These are phyloP conservation scores for Lycophotia porphyrea DNA, from an alignment of 2,888 invertebrate species.

Conservation along the genomic window DNA sequence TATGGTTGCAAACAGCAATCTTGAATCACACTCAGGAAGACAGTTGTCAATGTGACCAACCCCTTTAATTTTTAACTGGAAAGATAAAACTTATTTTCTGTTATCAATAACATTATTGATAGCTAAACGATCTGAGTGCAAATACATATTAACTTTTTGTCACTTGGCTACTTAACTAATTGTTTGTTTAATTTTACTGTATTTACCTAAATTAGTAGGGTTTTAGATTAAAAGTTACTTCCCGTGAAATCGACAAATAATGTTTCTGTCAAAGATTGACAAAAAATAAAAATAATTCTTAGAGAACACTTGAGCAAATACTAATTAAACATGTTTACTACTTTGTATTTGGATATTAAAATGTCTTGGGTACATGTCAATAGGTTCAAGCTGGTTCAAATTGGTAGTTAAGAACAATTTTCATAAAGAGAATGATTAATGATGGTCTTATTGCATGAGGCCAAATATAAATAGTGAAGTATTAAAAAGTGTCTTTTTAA, in stretches of 20 bases:
- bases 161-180: not conserved
- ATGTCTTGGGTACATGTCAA: not conserved
- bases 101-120: conserved; percentile 5
- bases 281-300: not conserved
- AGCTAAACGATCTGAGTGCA: no score
- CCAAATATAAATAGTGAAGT: no score
- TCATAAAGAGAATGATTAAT: no score
- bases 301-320: conserved; percentile 13
- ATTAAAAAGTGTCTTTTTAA: no score
- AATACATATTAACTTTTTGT: conserved; percentile 9
- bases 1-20: not conserved
- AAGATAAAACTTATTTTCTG: conserved; percentile 14
- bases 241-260: not conserved
- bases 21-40: not conserved
- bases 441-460: no score
- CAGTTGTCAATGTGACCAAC: conserved; percentile 3
- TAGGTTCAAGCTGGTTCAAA: not conserved
- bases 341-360: not conserved
- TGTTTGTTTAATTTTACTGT: not conserved
- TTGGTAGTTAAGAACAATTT: no score
- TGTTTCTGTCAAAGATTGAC: not conserved
- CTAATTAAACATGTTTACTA: not conserved
- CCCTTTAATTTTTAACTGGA: not conserved
- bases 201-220: not conserved
- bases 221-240: not conserved